These are phyloP conservation scores for Ctenopoma multispine DNA, from an alignment of 2,797 vertebrate genomes.

Conservation along the genomic window DNA sequence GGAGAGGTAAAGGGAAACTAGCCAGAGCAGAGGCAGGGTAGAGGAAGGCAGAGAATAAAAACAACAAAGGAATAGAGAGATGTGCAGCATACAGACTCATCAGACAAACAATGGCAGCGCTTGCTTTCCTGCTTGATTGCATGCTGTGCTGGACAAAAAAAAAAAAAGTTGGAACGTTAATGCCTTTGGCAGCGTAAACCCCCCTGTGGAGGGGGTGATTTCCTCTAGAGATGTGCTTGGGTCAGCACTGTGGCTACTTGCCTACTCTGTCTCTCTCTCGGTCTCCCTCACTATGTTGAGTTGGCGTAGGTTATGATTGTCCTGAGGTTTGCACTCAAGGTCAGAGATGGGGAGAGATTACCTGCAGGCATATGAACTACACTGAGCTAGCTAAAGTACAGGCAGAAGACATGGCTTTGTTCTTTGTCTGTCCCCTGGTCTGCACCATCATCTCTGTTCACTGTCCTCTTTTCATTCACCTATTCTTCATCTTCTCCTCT, in stretches of 20 bases:
- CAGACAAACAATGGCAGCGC: conserved; percentile 64
- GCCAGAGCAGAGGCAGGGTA: background rate
- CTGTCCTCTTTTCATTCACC: conserved; percentile 26
- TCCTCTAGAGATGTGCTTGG: conserved; percentile 78
- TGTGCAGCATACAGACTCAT: conserved; percentile 53
- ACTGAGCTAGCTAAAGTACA: conserved; percentile 33
- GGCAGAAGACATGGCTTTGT: conserved; percentile 27
- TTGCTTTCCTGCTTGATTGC: conserved; percentile 69
- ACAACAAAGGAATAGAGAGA: conserved; percentile 29
- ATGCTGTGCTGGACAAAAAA: conserved; percentile 69
- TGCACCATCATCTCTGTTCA: conserved; percentile 25
- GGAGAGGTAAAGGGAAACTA: background rate
- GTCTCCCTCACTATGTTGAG: conserved; percentile 55
- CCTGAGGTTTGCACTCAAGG: conserved; percentile 76
- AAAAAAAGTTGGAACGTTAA: conserved; percentile 65
- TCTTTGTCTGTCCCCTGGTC: background rate
- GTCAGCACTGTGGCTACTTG: conserved; percentile 73
- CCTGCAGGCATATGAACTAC: conserved; percentile 48
- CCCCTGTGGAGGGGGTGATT: conserved; percentile 57
- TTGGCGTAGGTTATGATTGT: conserved; percentile 62
- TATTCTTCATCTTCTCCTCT: background rate
- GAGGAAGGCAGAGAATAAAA: conserved; percentile 4
- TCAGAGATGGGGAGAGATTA: conserved; percentile 65
- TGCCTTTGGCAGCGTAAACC: conserved; percentile 76
- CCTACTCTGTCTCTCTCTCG: conserved; percentile 29